These are phyloP conservation scores for Artibeus jamaicensis DNA, from an alignment of 2,797 vertebrate species.

Conservation along the genomic window DNA sequence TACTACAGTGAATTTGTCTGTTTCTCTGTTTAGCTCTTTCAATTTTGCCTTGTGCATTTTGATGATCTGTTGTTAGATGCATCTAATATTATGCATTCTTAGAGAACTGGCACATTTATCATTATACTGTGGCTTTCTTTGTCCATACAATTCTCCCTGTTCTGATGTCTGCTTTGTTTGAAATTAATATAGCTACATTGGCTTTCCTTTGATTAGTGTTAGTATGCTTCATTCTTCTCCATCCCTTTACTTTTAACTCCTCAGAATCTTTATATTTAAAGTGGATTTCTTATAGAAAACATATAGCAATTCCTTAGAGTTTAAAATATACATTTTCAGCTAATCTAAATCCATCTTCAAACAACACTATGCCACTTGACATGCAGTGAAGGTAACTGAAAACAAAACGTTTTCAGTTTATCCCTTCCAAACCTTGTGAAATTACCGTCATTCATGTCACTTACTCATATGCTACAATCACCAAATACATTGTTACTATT, in stretches of 20 bases:
- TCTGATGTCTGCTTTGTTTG: background rate
- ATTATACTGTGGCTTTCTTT: background rate
- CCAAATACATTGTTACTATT: background rate
- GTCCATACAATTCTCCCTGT: background rate
- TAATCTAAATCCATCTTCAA: background rate
- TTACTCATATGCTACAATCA: background rate
- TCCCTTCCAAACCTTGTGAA: background rate
- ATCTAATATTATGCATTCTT: background rate
- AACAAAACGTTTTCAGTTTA: background rate
- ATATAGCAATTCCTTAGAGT: background rate
- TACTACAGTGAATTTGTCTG: background rate
- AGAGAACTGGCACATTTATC: background rate
- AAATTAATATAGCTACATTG: background rate
- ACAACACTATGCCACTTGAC: background rate
- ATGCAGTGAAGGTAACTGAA: background rate
- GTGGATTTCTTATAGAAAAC: background rate
- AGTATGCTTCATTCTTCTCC: background rate
- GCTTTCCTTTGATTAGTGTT: background rate
- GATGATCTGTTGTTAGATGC: background rate
- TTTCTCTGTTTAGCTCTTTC: background rate
- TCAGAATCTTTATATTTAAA: background rate
- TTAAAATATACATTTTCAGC: background rate
- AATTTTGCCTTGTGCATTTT: background rate
- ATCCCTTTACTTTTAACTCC: background rate
- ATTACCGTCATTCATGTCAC: background rate